Base-by-base conservation (phyloP, 2,113 vertebrate genomes). In the Cryptomyrus ogoouensis region DNA sequence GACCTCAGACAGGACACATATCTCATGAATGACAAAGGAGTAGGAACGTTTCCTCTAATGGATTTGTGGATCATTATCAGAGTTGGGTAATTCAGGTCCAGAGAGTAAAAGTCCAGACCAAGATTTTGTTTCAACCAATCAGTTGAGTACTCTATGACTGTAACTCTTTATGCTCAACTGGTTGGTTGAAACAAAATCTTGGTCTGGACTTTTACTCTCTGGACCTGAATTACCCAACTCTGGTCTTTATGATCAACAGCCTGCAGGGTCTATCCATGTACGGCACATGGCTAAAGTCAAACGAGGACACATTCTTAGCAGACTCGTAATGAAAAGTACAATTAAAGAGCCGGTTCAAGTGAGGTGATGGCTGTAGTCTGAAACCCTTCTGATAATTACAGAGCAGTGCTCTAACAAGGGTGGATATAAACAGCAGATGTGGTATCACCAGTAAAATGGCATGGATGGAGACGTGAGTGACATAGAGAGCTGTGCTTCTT, bases 361-460 rank as follows among this genome's bases (percentile, higher is more conserved):
- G 27, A 56, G 27, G 49, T 27, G 35, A 87, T 2, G n/a, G 31
- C 47, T 31, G 47, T 10, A 50, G 27, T 39, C 49, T 56, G 24
- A 35, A 21, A n/a, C 35, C 50, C 24, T 27, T 87, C 86, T 56
- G 31, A 87, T 56, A 53, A 52, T 39, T 87, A 52, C 86, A 87
- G 86, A 53, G 49, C 44, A 86, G 83, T 13, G 13, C 19, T 24
- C 39, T 53, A 87, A 87, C 49, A 27, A 50, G 21, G 21, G 24
- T 52, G 27, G 86, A 35, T 87, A 56, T 56, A 17, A 52, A 27
- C 27, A 87, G 50, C 86, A 87, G 86, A 87, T 87, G 86, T 56
- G 86, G 50, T 5, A 17, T 80, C 15, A 80, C 35, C 13, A 39
- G 74, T 42, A 80, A 42, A 80, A 85, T 21, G 83, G 46, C 83